Evolutionary conservation across 2,888 invertebrate species (phyloP), one percentile per base, ranked within the genome.

Genomic region (Scaptomyza caliginosa): DNA sequence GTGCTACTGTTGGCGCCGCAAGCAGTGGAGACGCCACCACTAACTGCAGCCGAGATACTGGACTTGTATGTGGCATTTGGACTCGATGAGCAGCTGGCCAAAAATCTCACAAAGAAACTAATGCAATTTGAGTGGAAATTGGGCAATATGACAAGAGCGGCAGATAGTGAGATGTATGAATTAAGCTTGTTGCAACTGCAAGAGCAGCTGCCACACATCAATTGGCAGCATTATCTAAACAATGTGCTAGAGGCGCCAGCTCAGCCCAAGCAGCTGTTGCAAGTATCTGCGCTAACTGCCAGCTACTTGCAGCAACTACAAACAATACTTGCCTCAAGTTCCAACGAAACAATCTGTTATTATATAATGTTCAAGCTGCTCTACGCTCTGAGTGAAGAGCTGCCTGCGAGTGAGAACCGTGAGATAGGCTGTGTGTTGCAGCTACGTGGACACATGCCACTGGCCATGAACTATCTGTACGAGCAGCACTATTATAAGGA

Each of bases 351-450:
- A 1, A 76, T 89, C 23, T 79, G 81, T 21, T 76, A 88, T 42
- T 89, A 88, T 51, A 64, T 88, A 4, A 88, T 88, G 88, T 66
- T 88, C 42, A 89, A 89, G 56, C 73, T 88, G 34, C 77, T 89
- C 72, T 77, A 83, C 13, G 55, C 58, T 0, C 45, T 87, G 4
- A 83, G 63, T 23, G 67, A 58, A 8, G 83, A 88, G 49, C 38
- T 88, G 51, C 88, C 88, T 3, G 34, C 11, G 17, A 19, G 17
- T 5, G 51, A 23, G 16, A 36, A 34, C 4, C 77, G 66, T 19
- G 43, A 77, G 0, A 46, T 64, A 13, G 64, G 64, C 43, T 88
- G 88, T 21, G 50, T 89, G 11, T 39, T 71, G 48, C 79, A 86
- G 46, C n/a, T 88, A 36, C 73, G 88, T 26, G 83, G 81, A 4